These are phyloP conservation scores for Colaptes auratus DNA, from an alignment of 2,113 vertebrate species.

Conservation along the genomic window DNA sequence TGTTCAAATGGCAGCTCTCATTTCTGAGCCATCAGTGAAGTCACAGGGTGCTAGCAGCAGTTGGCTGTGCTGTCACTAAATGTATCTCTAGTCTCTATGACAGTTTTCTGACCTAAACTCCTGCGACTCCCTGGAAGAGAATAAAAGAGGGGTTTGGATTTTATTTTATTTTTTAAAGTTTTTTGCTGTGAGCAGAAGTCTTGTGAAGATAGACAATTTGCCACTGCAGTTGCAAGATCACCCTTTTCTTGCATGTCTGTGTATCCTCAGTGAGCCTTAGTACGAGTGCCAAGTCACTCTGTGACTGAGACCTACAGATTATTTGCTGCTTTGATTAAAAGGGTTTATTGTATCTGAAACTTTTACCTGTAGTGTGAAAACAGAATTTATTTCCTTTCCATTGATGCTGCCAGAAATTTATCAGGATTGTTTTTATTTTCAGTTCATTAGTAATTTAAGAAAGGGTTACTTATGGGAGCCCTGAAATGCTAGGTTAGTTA, in stretches of 20 bases:
- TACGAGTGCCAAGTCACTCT: not conserved
- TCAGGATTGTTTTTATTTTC: not conserved
- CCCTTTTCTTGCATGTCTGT: not conserved
- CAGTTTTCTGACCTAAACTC: not conserved
- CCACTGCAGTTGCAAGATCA: not conserved
- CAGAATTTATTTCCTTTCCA: not conserved
- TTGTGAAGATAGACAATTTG: not conserved
- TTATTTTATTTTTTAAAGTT: not conserved
- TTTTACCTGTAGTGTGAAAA: not conserved
- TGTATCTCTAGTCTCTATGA: not conserved
- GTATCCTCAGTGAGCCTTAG: not conserved
- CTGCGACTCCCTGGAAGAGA: not conserved
- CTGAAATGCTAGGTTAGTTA: not conserved
- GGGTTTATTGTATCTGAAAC: not conserved
- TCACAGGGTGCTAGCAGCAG: not conserved
- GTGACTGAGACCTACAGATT: not conserved
- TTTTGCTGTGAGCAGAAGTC: not conserved
- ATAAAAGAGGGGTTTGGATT: not conserved
- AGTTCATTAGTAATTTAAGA: not conserved
- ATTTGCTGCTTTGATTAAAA: not conserved
- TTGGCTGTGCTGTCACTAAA: not conserved
- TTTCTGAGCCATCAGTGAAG: not conserved
- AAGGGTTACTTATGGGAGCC: not conserved
- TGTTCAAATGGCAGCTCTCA: not conserved
- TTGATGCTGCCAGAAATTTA: not conserved